Percentiles rank a stretch among this genome's conserved stretches.
Conservation (phyloP, 2,888 invertebrate species). For the Cheilosia scutellata region DNA sequence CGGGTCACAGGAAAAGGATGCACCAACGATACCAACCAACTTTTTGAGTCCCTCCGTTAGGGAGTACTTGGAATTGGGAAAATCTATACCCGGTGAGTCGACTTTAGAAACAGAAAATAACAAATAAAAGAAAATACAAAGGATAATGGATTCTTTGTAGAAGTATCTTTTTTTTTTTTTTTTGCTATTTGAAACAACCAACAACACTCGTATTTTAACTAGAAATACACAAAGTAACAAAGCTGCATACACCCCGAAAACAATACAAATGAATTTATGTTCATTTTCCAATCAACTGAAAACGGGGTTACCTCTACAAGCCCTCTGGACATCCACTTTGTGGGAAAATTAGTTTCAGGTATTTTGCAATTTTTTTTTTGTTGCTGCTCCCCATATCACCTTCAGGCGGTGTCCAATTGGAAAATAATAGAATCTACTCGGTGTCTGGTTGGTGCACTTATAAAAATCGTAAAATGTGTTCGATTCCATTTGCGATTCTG, state of each 20-base stretch:
- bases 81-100: conserved; percentile 93
- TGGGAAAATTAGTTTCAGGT: conserved; percentile 66
- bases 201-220: not conserved
- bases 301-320: not conserved
- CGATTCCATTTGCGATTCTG: conserved; percentile 63
- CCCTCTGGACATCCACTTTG: conserved; percentile 68
- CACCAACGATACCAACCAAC: conserved; percentile 87
- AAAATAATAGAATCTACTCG: conserved; percentile 70
- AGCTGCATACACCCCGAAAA: not conserved
- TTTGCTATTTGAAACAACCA: not conserved
- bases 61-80: conserved; percentile 93
- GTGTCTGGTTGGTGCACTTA: conserved; percentile 63
- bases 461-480: conserved; percentile 73
- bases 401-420: conserved; percentile 58
- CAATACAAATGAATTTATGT: conserved; percentile 67
- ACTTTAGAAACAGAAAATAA: not conserved
- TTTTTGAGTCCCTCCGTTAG: conserved; percentile 94
- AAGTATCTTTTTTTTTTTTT: not conserved
- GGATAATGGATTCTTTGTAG: too few relatives aligned
- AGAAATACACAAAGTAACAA: conserved; percentile 31
- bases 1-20: conserved; percentile 82
- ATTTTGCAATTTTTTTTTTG: conserved; percentile 28
- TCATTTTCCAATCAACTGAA: conserved; percentile 69
- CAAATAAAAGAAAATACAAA: not conserved
- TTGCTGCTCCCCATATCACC: conserved; percentile 76